Conservation (phyloP, 2,113 vertebrate species). For the Cynoglossus semilaevis region DNA sequence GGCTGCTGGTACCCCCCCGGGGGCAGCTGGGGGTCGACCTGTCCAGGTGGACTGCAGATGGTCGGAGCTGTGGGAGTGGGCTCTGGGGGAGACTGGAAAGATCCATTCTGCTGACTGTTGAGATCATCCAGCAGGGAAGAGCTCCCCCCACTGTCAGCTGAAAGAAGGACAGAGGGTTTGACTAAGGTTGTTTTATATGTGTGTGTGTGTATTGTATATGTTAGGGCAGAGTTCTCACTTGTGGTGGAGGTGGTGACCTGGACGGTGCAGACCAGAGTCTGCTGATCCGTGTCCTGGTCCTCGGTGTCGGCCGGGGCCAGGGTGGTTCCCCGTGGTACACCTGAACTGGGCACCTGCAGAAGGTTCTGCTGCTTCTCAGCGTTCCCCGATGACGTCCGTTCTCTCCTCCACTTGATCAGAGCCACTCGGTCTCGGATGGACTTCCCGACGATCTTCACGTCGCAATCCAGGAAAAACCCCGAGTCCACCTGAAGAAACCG, state of each 20-base stretch:
- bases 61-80: constrained; percentile 70
- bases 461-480: constrained; percentile 94
- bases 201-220: too few relatives aligned
- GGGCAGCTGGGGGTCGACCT: constrained; percentile 65
- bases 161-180: constrained; percentile 62
- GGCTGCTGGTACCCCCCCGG: constrained; percentile 64
- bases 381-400: constrained; percentile 77
- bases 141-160: constrained; percentile 85
- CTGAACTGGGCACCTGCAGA: constrained; percentile 80
- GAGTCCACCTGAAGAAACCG: constrained; percentile 85
- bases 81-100: constrained; percentile 82
- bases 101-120: constrained; percentile 85
- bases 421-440: constrained; percentile 95
- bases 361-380: constrained; percentile 66
- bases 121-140: constrained; percentile 82
- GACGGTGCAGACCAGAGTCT: constrained; percentile 76
- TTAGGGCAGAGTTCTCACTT: too few relatives aligned
- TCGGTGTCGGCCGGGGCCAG: constrained; percentile 73
- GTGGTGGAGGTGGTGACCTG: constrained; percentile 79
- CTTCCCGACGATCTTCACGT: constrained; percentile 93
- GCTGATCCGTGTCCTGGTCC: constrained; percentile 82
- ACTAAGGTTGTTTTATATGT: too few relatives aligned
- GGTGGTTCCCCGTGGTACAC: constrained; percentile 68
- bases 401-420: constrained; percentile 90
- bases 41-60: constrained; percentile 65